Percentiles rank a stretch among this genome's conserved stretches.
Conservation (phyloP, 2,888 invertebrate species). For the Agonum fuliginosum region DNA sequence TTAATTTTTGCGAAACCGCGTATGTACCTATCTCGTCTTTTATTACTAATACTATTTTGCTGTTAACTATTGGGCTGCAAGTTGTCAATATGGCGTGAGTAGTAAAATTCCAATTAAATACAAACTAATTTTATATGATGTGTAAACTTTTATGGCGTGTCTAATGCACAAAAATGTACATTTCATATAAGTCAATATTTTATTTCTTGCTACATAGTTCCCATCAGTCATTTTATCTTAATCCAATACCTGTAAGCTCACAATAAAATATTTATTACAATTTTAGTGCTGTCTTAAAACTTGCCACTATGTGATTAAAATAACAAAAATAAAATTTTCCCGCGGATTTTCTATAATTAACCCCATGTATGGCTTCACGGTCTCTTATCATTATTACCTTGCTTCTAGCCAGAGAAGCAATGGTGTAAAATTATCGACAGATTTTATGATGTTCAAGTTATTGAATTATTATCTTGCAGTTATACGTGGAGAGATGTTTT, state of each 20-base stretch:
- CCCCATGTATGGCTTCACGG: too few species aligned
- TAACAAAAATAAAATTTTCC: slow-evolving; percentile 6
- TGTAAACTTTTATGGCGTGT: too few species aligned
- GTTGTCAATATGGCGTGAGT: too few species aligned
- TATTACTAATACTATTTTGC: too few species aligned
- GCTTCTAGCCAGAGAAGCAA: neutral
- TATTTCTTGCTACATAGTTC: slow-evolving; percentile 12
- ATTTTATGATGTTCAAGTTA: neutral
- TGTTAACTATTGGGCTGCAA: too few species aligned
- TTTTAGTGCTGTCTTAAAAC: neutral
- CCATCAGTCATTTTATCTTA: neutral
- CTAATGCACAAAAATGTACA: too few species aligned
- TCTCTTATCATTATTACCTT: neutral
- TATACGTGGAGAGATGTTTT: neutral
- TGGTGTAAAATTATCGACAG: neutral
- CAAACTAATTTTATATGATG: too few species aligned
- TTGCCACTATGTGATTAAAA: neutral
- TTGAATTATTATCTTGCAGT: neutral
- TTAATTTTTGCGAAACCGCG: too few species aligned
- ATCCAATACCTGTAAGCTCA: slow-evolving; percentile 2
- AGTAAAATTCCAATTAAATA: too few species aligned
- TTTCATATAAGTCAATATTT: too few species aligned
- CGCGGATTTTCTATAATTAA: slow-evolving; percentile 12
- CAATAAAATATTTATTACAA: slow-evolving; percentile 32
- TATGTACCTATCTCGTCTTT: too few species aligned